These are phyloP conservation scores for Hepsetus odoe DNA, from an alignment of 2,113 vertebrate species.

Conservation along the genomic window DNA sequence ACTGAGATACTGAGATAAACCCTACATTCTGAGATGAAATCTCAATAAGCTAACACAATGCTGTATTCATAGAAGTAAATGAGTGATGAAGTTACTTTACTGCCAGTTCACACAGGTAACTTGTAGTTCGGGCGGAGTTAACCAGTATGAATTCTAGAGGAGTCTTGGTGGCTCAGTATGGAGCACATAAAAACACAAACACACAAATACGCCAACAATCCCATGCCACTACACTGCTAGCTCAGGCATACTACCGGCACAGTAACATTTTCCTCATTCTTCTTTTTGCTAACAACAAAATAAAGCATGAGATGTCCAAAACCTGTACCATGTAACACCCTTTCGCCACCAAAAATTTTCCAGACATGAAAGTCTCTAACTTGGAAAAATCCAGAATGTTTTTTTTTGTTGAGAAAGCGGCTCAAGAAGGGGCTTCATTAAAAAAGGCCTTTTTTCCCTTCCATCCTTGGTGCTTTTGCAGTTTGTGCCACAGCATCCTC, in stretches of 20 bases:
- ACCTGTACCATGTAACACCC: neutral
- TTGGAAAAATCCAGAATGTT: constrained; percentile 16
- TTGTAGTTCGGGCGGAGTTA: neutral
- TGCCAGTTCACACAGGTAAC: neutral
- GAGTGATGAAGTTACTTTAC: neutral
- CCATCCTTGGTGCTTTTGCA: constrained; percentile 27
- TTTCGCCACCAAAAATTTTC: constrained; percentile 3
- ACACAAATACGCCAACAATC: constrained; percentile 20
- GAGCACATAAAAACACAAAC: constrained; percentile 1
- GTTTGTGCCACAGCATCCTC: constrained; percentile 3
- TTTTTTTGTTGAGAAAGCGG: constrained; percentile 9
- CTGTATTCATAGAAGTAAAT: neutral
- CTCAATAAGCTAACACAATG: neutral
- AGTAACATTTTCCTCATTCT: constrained; percentile 3
- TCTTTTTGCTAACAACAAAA: constrained; percentile 2
- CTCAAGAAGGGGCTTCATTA: neutral
- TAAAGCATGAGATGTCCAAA: neutral
- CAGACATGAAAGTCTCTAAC: neutral
- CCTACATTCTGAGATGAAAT: neutral
- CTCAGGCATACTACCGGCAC: neutral
- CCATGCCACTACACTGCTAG: constrained; percentile 35
- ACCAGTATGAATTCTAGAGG: neutral
- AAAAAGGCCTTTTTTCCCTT: constrained; percentile 7
- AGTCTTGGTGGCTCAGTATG: neutral
- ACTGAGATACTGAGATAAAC: neutral